phyloP scores from a whole-genome alignment of 2,113 vertebrate genomes.

The Rhodinocichla rosea region DNA sequence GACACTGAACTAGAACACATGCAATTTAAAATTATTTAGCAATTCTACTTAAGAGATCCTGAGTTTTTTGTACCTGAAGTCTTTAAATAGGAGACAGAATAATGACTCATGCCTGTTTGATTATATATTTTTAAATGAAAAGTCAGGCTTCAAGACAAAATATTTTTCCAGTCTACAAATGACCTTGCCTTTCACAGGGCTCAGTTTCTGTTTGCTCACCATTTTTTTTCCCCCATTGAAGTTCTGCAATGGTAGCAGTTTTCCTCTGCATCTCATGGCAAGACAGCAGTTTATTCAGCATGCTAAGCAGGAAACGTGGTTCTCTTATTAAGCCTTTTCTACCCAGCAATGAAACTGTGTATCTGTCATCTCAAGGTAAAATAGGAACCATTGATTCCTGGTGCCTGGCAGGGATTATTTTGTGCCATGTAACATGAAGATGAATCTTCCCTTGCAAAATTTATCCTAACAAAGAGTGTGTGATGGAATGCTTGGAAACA shows the following conservation, averaged over 20 bases:
- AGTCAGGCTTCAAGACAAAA: background rate
- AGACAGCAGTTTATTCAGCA: background rate
- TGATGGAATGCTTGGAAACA: background rate
- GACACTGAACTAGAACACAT: background rate
- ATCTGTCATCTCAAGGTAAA: background rate
- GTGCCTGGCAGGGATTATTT: background rate
- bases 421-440: background rate
- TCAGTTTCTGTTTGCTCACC: background rate
- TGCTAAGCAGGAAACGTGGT: background rate
- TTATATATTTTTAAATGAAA: background rate
- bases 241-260: background rate
- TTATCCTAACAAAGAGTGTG: background rate
- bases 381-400: background rate
- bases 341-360: background rate
- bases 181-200: background rate
- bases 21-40: background rate
- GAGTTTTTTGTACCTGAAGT: background rate
- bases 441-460: background rate
- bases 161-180: background rate
- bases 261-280: background rate
- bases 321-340: background rate
- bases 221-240: background rate
- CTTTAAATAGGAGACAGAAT: background rate
- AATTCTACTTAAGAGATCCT: background rate
- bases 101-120: background rate